phyloP scores from a whole-genome alignment of 2,888 invertebrate genomes.

The Trichacis sp. region DNA sequence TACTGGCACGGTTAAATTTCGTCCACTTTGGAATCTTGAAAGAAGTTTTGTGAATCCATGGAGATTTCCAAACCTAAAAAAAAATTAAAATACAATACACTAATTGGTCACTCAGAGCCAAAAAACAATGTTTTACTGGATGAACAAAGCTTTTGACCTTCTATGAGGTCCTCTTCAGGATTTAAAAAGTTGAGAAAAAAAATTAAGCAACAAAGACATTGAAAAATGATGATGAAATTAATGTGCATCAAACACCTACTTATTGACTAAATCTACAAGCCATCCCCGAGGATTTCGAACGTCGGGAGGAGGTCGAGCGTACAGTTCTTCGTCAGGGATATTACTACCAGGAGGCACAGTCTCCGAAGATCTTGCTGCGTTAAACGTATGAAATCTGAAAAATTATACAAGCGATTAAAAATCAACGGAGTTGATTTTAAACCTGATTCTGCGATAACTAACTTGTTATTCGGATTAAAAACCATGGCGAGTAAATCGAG shows the following conservation, averaged over 20 bases:
- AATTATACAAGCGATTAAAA: neutral
- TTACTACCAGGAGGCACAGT: constrained; percentile 74
- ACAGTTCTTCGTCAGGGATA: constrained; percentile 78
- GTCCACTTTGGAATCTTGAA: constrained; percentile 84
- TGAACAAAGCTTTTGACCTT: no score
- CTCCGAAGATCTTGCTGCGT: constrained; percentile 83
- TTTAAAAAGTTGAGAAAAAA: neutral
- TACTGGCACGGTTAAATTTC: constrained; percentile 80
- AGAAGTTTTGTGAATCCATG: constrained; percentile 90
- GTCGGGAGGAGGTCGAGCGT: constrained; percentile 82
- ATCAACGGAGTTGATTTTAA: neutral
- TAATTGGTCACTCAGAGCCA: no score
- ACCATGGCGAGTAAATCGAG: constrained; percentile 93
- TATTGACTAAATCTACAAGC: constrained; percentile 96
- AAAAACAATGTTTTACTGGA: neutral
- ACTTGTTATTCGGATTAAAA: constrained; percentile 96
- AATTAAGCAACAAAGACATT: no score
- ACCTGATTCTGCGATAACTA: constrained; percentile 69
- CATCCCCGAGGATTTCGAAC: constrained; percentile 91
- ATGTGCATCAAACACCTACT: no score
- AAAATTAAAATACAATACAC: no score
- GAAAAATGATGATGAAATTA: no score
- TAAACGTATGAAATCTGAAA: constrained; percentile 86
- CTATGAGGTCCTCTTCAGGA: no score
- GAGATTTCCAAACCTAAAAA: constrained; percentile 82